Base-by-base conservation (phyloP, 2,113 vertebrate species). In the Ammospiza nelsoni region DNA sequence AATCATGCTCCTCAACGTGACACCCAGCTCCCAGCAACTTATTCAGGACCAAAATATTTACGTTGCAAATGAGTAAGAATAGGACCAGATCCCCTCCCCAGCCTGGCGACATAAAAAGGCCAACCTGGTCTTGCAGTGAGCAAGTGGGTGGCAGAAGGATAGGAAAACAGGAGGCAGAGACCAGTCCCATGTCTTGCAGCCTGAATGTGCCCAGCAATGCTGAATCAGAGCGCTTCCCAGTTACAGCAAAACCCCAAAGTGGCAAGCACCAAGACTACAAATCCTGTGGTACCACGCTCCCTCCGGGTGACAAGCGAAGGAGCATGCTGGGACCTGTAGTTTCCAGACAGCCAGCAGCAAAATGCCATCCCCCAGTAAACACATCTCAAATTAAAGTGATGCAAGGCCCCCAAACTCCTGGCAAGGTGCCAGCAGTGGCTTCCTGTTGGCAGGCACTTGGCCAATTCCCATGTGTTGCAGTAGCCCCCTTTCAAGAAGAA, bases 11-110 rank as follows among this genome's bases (percentile, higher is more conserved):
- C 83, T 86, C 92, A 90, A 94, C 33, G 48, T 93, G 90, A 94
- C 94, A 92, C 88, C 57, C 93, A 57, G 93, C 85, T 95, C 93
- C 94, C 92, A 96, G 94, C 96, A 96, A 96, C 92, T 5, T 84
- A 85, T 65, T 75, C 5, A 1, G 68, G 46, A 95, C 77, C 90
- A 94, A 96, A 95, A 95, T 95, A 96, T 97, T 96, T 96, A 96
- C 54, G 6, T 82, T 84, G 91, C 84, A 85, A 91, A 79, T 1
- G 39, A 89, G 61, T 85, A 90, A 90, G 91, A 87, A 95, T 66
- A 92, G 92, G 92, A 71, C 48, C 48, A 62, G 58, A 86, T 88
- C 75, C 79, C 39, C 63, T 93, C 73, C 80, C 73, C 73, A 63
- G 73, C 33, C 66, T 55, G 71, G 51, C 71, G 91, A 80, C 72